Conservation (phyloP, 2,113 vertebrate genomes). For the Lates calcarifer region DNA sequence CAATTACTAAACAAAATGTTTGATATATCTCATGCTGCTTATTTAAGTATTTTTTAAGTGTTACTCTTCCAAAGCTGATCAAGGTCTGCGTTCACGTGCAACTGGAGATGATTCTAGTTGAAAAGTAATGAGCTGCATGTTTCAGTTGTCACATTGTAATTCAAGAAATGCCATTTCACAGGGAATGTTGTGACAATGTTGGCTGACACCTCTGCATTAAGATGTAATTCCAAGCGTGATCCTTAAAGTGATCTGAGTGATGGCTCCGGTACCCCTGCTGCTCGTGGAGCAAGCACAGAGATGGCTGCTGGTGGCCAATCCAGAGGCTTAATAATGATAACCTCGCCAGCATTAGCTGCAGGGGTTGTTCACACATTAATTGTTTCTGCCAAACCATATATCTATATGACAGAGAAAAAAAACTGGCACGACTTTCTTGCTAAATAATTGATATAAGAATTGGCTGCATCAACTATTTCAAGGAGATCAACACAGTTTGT, state of each 20-base stretch:
- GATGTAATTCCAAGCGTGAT: slow-evolving; percentile 66
- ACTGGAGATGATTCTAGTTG: slow-evolving; percentile 8
- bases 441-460: slow-evolving; percentile 90
- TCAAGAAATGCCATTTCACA: slow-evolving; percentile 44
- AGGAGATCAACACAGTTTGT: slow-evolving; percentile 48
- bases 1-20: slow-evolving; percentile 15
- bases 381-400: slow-evolving; percentile 93
- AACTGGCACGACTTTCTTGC: slow-evolving; percentile 88
- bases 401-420: slow-evolving; percentile 90
- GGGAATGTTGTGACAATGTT: slow-evolving; percentile 54
- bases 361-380: slow-evolving; percentile 88
- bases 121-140: slow-evolving; percentile 59
- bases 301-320: slow-evolving; percentile 74
- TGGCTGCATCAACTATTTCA: slow-evolving; percentile 49
- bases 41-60: not conserved
- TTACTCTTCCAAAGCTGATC: not conserved
- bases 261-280: slow-evolving; percentile 77
- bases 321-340: slow-evolving; percentile 79
- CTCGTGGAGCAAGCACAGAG: slow-evolving; percentile 56
- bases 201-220: slow-evolving; percentile 61
- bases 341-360: slow-evolving; percentile 84
- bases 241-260: slow-evolving; percentile 73
- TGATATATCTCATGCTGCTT: not conserved
- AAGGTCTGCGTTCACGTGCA: slow-evolving; percentile 5
- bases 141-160: slow-evolving; percentile 50